These are phyloP conservation scores for Episyrphus balteatus DNA, from an alignment of 1,140 invertebrate species.

Conservation along the genomic window DNA sequence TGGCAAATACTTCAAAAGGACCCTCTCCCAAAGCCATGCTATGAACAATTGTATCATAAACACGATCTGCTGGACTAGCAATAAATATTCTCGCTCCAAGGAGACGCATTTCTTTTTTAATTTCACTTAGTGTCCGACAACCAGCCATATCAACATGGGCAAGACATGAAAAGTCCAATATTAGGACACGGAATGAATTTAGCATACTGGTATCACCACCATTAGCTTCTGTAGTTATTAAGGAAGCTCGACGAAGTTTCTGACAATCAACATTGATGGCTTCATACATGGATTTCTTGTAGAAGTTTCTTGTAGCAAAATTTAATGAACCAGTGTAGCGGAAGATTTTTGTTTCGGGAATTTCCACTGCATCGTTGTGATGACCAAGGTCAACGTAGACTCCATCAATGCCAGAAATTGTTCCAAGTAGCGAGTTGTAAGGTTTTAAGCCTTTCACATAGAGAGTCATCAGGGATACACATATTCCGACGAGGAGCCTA, in stretches of 20 bases:
- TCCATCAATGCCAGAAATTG: slow-evolving; percentile 22
- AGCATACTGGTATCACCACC: slow-evolving; percentile 8
- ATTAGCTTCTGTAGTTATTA: not conserved
- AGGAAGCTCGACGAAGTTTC: slow-evolving; percentile 6
- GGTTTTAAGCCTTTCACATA: slow-evolving; percentile 34
- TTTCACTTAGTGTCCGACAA: slow-evolving; percentile 21
- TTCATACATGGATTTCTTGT: slow-evolving; percentile 22
- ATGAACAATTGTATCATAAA: slow-evolving; percentile 31
- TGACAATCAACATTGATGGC: slow-evolving; percentile 16
- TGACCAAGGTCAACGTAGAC: slow-evolving; percentile 31
- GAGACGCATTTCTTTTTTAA: slow-evolving; percentile 24
- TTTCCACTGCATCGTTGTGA: slow-evolving; percentile 25
- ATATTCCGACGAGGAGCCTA: slow-evolving; percentile 27
- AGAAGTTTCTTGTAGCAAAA: slow-evolving; percentile 28
- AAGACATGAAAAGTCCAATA: slow-evolving; percentile 29
- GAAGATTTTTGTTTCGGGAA: slow-evolving; percentile 29
- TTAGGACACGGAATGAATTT: slow-evolving; percentile 17
- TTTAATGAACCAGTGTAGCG: slow-evolving; percentile 31
- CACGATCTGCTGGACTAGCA: slow-evolving; percentile 27
- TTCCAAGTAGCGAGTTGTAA: slow-evolving; percentile 23
- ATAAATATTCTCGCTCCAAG: slow-evolving; percentile 20
- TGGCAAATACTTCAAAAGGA: slow-evolving; percentile 31
- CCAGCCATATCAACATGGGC: slow-evolving; percentile 33
- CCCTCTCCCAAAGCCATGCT: slow-evolving; percentile 31
- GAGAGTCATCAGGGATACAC: slow-evolving; percentile 22